phyloP scores from a whole-genome alignment of 2,888 invertebrate genomes.

The Zhuqinia jingwanae region DNA sequence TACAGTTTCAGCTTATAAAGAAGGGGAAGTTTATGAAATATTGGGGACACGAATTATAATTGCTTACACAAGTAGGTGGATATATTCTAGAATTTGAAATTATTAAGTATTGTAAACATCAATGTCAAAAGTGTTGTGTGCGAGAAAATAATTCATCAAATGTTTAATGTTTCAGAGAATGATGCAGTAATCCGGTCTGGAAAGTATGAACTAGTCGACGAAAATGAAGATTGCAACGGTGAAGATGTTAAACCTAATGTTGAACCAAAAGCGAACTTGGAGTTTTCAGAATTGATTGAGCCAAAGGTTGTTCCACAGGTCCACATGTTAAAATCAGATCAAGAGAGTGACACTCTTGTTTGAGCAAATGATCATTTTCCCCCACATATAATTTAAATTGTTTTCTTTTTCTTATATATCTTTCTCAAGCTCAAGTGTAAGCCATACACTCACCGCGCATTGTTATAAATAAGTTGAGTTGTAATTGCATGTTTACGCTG shows the following conservation, averaged over 20 bases:
- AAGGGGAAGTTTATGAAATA: constrained; percentile 53
- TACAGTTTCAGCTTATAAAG: constrained; percentile 53
- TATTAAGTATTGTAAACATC: too few relatives aligned
- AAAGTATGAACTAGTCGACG: constrained; percentile 39
- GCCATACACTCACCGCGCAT: too few relatives aligned
- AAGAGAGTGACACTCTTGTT: too few relatives aligned
- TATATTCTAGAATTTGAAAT: not conserved
- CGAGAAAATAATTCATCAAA: not conserved
- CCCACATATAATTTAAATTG: too few relatives aligned
- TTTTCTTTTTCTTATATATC: too few relatives aligned
- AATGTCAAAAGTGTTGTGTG: not conserved
- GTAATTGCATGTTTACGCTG: too few relatives aligned
- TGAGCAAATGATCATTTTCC: not conserved
- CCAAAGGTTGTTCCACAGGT: constrained; percentile 27
- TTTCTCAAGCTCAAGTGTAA: too few relatives aligned
- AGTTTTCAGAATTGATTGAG: constrained; percentile 42
- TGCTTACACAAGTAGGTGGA: constrained; percentile 61
- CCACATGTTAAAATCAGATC: too few relatives aligned
- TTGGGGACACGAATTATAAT: constrained; percentile 32
- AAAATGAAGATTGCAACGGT: not conserved
- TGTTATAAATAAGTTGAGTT: too few relatives aligned
- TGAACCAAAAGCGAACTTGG: not conserved
- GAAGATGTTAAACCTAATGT: not conserved
- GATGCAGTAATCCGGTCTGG: constrained; percentile 49
- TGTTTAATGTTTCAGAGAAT: constrained; percentile 52